A percentile compares a stretch with the other conserved stretches of the same genome.
Conservation (phyloP, 2,888 invertebrate species). For the Hypercompe scribonia region DNA sequence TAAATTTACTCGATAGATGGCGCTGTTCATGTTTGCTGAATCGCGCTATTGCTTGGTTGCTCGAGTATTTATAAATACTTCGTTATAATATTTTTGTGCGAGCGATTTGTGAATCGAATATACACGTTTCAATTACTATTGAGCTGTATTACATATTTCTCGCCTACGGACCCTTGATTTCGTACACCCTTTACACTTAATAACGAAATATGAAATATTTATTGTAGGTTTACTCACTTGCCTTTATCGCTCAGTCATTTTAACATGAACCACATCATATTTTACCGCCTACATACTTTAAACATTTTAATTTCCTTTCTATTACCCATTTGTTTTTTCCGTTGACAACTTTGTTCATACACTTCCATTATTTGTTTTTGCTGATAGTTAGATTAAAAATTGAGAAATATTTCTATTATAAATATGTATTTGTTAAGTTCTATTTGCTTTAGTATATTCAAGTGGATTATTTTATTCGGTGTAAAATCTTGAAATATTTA, state of each 20-base stretch:
- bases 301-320: constrained; percentile 34
- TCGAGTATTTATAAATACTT: too few relatives aligned
- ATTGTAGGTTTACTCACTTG: constrained; percentile 15
- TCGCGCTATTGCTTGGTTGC: too few relatives aligned
- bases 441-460: background rate
- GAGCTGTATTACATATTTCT: too few relatives aligned
- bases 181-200: too few relatives aligned
- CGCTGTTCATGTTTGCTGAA: too few relatives aligned
- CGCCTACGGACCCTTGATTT: too few relatives aligned
- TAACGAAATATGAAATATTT: constrained; percentile 13
- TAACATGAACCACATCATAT: constrained; percentile 23
- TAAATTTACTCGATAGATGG: too few relatives aligned
- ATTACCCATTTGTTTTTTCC: constrained; percentile 4
- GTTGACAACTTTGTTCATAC: background rate
- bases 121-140: too few relatives aligned
- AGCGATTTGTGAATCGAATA: too few relatives aligned
- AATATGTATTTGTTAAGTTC: too few relatives aligned
- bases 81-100: too few relatives aligned
- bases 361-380: background rate
- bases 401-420: too few relatives aligned
- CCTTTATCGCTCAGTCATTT: constrained; percentile 19
- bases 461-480: background rate
- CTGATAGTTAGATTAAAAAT: background rate
- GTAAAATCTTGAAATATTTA: background rate
- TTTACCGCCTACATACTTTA: constrained; percentile 28